phyloP scores from a whole-genome alignment of 2,888 invertebrate genomes.

The Unio pictorum region DNA sequence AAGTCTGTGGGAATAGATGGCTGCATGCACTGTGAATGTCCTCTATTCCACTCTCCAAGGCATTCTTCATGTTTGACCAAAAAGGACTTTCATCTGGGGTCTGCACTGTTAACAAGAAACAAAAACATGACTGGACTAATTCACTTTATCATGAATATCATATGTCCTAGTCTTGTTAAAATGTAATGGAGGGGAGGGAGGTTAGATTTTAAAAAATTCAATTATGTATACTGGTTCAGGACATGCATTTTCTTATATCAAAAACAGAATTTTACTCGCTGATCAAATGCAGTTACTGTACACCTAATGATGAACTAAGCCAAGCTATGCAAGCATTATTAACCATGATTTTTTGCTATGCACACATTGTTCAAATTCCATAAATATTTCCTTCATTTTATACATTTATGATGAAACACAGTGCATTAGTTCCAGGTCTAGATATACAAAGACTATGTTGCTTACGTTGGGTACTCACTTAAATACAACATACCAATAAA shows the following conservation, averaged over 20 bases:
- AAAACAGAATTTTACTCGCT: background rate
- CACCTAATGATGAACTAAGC: no score
- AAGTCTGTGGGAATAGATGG: slow-evolving; percentile 54
- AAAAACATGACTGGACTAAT: background rate
- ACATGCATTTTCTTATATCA: background rate
- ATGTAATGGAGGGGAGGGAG: no score
- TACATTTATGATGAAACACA: no score
- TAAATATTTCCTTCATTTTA: no score
- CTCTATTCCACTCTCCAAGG: slow-evolving; percentile 39
- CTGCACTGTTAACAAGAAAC: slow-evolving; percentile 42
- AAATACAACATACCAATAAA: no score
- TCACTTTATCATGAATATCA: background rate
- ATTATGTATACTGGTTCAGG: background rate
- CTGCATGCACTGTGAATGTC: slow-evolving; percentile 42
- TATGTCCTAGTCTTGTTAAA: slow-evolving; percentile 1
- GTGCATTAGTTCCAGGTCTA: no score
- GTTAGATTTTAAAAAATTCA: background rate
- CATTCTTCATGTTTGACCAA: slow-evolving; percentile 33
- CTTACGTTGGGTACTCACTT: no score
- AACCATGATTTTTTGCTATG: no score
- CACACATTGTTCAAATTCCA: no score
- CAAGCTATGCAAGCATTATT: no score
- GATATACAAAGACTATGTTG: no score
- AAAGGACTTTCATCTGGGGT: slow-evolving; percentile 50
- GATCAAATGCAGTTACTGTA: no score